Evolutionary conservation across 2,797 vertebrate species (phyloP).

Genomic region (Ibycter americanus): DNA sequence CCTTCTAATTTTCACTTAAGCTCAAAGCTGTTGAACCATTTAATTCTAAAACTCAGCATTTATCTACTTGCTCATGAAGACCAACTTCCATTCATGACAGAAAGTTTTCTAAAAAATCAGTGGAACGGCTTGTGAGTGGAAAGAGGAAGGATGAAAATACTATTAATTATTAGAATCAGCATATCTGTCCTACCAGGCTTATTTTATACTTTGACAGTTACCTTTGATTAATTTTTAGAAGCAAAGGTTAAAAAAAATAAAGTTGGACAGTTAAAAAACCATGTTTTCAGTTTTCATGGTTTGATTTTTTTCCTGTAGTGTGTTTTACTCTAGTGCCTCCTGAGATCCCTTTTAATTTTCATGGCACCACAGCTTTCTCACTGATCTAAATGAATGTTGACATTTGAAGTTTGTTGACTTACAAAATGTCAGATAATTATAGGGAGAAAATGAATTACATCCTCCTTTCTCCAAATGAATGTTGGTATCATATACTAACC

Average conservation of each 20-base stretch:
- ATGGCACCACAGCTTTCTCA: conserved; percentile 10
- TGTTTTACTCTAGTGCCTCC: conserved; percentile 15
- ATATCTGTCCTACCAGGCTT: not conserved
- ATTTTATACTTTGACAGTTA: not conserved
- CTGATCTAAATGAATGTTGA: conserved; percentile 64
- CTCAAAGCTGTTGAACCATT: conserved; percentile 44
- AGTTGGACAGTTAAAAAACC: not conserved
- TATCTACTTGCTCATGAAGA: conserved; percentile 10
- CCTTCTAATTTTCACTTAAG: conserved; percentile 42
- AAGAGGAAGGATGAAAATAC: not conserved
- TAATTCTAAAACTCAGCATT: conserved; percentile 53
- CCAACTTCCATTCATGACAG: not conserved
- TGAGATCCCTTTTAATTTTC: conserved; percentile 54
- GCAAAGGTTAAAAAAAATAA: not conserved
- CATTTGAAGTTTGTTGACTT: conserved; percentile 64
- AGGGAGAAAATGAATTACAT: conserved; percentile 34
- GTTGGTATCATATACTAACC: not conserved
- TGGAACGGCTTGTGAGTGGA: not conserved
- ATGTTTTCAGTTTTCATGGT: not conserved
- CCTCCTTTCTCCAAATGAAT: not conserved
- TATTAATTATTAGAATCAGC: not conserved
- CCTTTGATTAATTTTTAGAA: conserved; percentile 6
- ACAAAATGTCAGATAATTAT: conserved; percentile 56
- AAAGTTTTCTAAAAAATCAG: not conserved
- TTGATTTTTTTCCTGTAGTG: not conserved